Percentiles rank a stretch among this genome's conserved stretches.
phyloP scores from a whole-genome alignment of 1,140 invertebrate genomes.

The Acyrthosiphon pisum region DNA sequence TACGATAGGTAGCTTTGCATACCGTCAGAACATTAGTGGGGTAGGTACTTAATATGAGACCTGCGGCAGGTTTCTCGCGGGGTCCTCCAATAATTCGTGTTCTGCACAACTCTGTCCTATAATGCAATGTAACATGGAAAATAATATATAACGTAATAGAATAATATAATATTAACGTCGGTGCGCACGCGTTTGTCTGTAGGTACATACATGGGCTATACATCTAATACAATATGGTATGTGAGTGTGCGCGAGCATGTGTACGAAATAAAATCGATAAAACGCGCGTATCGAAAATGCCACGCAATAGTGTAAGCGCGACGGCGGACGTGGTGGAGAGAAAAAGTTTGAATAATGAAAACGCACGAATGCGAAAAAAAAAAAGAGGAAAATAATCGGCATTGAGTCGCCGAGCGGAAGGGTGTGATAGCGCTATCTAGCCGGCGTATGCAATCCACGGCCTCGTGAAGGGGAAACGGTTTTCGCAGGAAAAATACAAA shows the following conservation, averaged over 20 bases:
- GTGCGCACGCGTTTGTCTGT: not conserved
- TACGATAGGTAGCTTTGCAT: too few species aligned
- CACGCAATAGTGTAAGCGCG: not conserved
- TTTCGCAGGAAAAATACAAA: too few species aligned
- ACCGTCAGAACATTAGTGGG: too few species aligned
- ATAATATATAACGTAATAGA: not conserved
- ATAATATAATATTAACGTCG: not conserved
- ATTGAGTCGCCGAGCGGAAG: not conserved
- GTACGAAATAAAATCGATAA: constrained; percentile 18
- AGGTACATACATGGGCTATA: not conserved
- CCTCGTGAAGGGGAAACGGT: not conserved
- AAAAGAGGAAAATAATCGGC: not conserved
- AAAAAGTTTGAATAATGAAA: not conserved
- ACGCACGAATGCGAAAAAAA: not conserved
- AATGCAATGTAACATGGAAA: not conserved
- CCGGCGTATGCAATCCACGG: not conserved
- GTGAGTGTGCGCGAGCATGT: not conserved
- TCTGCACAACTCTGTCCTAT: not conserved
- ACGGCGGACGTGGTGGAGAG: not conserved
- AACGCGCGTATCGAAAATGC: constrained; percentile 14
- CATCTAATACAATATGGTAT: not conserved
- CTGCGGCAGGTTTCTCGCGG: not conserved
- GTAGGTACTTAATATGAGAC: not conserved
- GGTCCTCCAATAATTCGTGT: not conserved
- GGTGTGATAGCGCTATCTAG: not conserved